Evolutionary conservation across 2,888 invertebrate species (phyloP).

Genomic region (Mermis nigrescens): DNA sequence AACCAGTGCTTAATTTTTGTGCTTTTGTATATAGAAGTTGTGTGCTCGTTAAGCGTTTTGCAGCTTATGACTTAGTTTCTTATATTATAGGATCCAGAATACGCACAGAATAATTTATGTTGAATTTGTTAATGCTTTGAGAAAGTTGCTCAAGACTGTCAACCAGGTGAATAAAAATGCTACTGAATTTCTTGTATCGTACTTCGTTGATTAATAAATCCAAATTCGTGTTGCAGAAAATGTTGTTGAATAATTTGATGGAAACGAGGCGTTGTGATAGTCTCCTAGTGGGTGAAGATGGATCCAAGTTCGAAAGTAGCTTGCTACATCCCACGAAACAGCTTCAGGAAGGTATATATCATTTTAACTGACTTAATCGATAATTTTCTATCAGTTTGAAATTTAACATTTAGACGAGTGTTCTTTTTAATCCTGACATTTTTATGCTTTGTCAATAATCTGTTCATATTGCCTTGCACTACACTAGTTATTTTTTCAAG

Average conservation of each 20-base stretch:
- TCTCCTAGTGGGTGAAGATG: conserved; percentile 43
- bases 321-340: too few relatives aligned
- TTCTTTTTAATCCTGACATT: too few relatives aligned
- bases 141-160: conserved; percentile 44
- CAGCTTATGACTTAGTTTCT: too few relatives aligned
- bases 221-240: conserved; percentile 37
- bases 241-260: conserved; percentile 49
- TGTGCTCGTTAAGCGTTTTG: too few relatives aligned
- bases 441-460: too few relatives aligned
- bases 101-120: conserved; percentile 7
- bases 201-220: too few relatives aligned
- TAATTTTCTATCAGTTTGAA: too few relatives aligned
- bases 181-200: background rate
- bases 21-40: too few relatives aligned
- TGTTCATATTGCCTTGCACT: conserved; percentile 38
- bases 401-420: too few relatives aligned
- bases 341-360: too few relatives aligned
- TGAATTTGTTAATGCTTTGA: conserved; percentile 41
- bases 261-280: conserved; percentile 47
- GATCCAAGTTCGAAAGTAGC: background rate
- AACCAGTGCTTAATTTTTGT: too few relatives aligned
- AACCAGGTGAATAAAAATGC: conserved; percentile 37
- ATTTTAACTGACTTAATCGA: too few relatives aligned
- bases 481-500: conserved; percentile 13
- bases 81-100: background rate